Base-by-base conservation (phyloP, 1,140 invertebrate species). In the Microplitis demolitor region DNA sequence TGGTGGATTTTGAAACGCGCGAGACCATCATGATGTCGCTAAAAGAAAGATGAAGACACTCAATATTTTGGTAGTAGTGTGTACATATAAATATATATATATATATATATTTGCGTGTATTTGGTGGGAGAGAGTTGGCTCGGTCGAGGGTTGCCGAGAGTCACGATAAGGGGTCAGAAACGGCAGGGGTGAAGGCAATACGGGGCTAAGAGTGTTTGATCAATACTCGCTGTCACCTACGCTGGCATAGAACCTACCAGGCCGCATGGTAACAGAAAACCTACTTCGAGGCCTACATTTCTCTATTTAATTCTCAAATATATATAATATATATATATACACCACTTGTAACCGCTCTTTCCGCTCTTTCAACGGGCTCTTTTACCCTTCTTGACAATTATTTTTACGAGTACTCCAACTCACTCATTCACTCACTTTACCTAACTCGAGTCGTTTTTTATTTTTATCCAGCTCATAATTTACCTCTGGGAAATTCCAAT, bases 261-360 rank as follows among this genome's bases (percentile, higher is more conserved):
- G 75, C 78, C 75, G 80, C 80, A 79, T 82, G 80, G 80, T 82
- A 82, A 82, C 80, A 82, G 77, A 75, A 74, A 73, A 76, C 75
- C 76, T 76, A 66, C 39, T 45, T 45, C 62, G 34, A 74, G 76
- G 74, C 75, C 77, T 74, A 74, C 70, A 76, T 76, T 74, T 78
- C 80, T 78, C 66, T 74, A 69, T 51, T 70, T 39, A 60, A 58
- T 69, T 34, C 33, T 50, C 34, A 37, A 3, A 24, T 58, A 56
- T 11, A 16, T 16, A 13, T 14, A 54, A n/a, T 66, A 3, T 31
- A 14, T 50, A 24, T 62, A 39, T 31, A 24, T 50, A 14, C n/a
- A 35, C 53, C 6, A 31, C 16, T 33, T 62, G 62, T 33, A 51
- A 14, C 5, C 16, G 16, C 56, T 31, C 35, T 24, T 14, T 35